Conservation (phyloP, 1,140 invertebrate genomes). For the Cardiocondyla obscurior region DNA sequence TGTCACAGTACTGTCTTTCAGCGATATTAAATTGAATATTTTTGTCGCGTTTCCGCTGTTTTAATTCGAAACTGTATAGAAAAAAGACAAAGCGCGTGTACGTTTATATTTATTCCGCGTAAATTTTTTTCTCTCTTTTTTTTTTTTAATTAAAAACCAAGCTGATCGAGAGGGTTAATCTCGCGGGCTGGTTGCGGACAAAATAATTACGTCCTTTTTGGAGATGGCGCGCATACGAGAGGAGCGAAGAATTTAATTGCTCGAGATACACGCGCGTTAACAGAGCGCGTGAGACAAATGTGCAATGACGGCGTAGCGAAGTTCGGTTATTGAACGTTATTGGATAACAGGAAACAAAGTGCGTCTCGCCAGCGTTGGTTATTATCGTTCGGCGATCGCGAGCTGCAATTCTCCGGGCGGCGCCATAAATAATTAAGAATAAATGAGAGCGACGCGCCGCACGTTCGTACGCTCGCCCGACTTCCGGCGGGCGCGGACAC, state of each 20-base stretch:
- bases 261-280: not conserved
- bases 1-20: not conserved
- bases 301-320: slow-evolving; percentile 2
- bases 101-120: not conserved
- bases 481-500: not conserved
- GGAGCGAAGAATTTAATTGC: slow-evolving; percentile 21
- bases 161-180: not conserved
- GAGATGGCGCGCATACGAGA: not conserved
- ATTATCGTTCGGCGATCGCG: slow-evolving; percentile 35
- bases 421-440: slow-evolving; percentile 43
- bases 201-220: slow-evolving; percentile 9
- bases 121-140: too few relatives aligned
- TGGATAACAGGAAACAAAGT: slow-evolving; percentile 49
- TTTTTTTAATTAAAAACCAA: slow-evolving; percentile 1
- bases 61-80: too few relatives aligned
- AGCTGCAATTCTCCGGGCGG: not conserved
- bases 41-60: not conserved
- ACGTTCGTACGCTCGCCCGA: not conserved
- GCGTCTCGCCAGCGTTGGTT: slow-evolving; percentile 7
- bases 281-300: slow-evolving; percentile 35
- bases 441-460: slow-evolving; percentile 15
- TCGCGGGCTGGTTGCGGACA: not conserved
- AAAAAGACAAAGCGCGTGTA: too few relatives aligned
- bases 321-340: slow-evolving; percentile 36
- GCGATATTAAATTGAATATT: not conserved